These are phyloP conservation scores for Microplitis manilae DNA, from an alignment of 2,888 invertebrate species.

Conservation along the genomic window DNA sequence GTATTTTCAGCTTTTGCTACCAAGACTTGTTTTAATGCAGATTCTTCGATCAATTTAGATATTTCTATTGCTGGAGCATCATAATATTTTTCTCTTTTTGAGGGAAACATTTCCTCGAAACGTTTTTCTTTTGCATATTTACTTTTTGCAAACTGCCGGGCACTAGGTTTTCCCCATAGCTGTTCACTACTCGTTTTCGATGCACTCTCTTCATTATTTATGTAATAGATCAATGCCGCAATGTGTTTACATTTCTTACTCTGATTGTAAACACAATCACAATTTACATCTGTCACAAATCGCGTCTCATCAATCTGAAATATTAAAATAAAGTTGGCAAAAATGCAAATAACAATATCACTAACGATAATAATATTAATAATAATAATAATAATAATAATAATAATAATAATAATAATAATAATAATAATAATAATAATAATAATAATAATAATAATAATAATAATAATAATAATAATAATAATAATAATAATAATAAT, in stretches of 20 bases:
- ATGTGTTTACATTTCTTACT: slow-evolving; percentile 46
- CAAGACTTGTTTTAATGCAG: background rate
- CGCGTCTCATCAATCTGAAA: slow-evolving; percentile 25
- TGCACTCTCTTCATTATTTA: slow-evolving; percentile 43
- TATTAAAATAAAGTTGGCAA: background rate
- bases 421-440: too few relatives aligned
- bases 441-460: too few relatives aligned
- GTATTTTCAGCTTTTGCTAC: background rate
- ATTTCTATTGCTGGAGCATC: background rate
- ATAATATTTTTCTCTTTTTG: background rate
- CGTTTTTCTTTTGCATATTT: slow-evolving; percentile 45
- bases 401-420: too few relatives aligned
- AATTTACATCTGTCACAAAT: slow-evolving; percentile 38
- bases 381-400: too few relatives aligned
- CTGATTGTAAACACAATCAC: slow-evolving; percentile 48
- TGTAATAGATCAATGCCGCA: slow-evolving; percentile 43
- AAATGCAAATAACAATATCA: too few relatives aligned
- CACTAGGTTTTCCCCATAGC: slow-evolving; percentile 47
- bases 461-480: too few relatives aligned
- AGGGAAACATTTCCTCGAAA: slow-evolving; percentile 27
- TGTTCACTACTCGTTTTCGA: slow-evolving; percentile 46
- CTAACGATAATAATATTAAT: too few relatives aligned
- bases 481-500: too few relatives aligned
- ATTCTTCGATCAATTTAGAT: background rate
- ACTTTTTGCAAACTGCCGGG: slow-evolving; percentile 45